phyloP scores from a whole-genome alignment of 2,888 invertebrate genomes.

The Dorcus hopei region DNA sequence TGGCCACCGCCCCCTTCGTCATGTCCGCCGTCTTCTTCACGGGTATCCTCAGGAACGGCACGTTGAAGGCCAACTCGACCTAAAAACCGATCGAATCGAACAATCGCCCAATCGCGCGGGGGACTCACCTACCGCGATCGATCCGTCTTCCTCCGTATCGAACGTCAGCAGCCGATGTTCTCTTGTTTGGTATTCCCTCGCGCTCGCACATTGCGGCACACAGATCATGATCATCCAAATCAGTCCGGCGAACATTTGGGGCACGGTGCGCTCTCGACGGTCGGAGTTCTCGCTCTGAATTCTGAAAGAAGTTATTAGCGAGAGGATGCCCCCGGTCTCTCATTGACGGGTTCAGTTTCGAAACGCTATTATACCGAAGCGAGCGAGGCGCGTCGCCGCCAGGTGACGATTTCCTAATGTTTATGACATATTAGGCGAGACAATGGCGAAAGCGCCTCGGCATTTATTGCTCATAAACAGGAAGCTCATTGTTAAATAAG shows the following conservation, averaged over 20 bases:
- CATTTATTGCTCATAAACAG: not conserved
- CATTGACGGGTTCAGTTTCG: not conserved
- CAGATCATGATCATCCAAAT: too few relatives aligned
- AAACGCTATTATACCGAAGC: constrained; percentile 10
- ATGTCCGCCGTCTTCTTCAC: constrained; percentile 54
- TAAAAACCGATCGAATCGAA: constrained; percentile 39
- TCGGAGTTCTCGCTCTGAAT: too few relatives aligned
- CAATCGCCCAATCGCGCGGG: not conserved
- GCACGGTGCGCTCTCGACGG: too few relatives aligned
- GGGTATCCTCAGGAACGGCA: constrained; percentile 68
- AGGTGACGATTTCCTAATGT: constrained; percentile 11
- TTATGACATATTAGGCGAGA: constrained; percentile 7
- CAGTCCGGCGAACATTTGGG: too few relatives aligned
- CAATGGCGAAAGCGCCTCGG: constrained; percentile 15
- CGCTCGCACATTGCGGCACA: too few relatives aligned
- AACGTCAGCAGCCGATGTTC: constrained; percentile 55
- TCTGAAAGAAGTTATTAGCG: too few relatives aligned
- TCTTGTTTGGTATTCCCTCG: constrained; percentile 19
- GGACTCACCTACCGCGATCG: constrained; percentile 54
- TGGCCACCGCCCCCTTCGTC: constrained; percentile 54
- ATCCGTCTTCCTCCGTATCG: constrained; percentile 52
- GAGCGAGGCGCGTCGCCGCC: constrained; percentile 7
- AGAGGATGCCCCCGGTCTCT: too few relatives aligned
- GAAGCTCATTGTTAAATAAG: too few relatives aligned
- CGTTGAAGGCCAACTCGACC: constrained; percentile 63